phyloP scores from a whole-genome alignment of 1,140 invertebrate species.

The Patella vulgata region DNA sequence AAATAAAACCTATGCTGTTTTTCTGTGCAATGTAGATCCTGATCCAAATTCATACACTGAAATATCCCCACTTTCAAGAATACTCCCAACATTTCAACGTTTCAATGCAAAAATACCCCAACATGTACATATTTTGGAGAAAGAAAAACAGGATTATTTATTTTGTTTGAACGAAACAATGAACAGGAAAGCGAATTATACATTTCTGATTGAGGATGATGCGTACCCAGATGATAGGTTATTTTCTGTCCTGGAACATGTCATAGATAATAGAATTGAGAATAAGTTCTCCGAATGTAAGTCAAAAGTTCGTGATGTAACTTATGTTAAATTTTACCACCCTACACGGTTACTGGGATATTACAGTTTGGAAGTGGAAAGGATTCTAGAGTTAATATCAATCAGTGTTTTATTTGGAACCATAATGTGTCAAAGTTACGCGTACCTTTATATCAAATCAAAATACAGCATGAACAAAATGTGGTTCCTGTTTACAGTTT shows the following conservation, averaged over 20 bases:
- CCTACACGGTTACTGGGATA: constrained; percentile 28
- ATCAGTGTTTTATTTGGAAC: no score
- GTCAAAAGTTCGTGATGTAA: no score
- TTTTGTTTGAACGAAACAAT: constrained; percentile 49
- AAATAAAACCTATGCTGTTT: constrained; percentile 24
- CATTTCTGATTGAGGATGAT: constrained; percentile 55
- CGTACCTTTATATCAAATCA: background rate
- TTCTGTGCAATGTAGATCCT: constrained; percentile 50
- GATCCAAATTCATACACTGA: constrained; percentile 37
- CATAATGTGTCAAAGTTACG: no score
- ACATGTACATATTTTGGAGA: constrained; percentile 5
- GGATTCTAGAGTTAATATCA: constrained; percentile 8
- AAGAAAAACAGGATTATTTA: constrained; percentile 55
- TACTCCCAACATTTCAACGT: constrained; percentile 31
- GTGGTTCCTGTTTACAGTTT: constrained; percentile 34
- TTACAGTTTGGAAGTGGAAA: constrained; percentile 32
- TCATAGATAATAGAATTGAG: no score
- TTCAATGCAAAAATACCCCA: constrained; percentile 8
- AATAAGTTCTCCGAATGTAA: no score
- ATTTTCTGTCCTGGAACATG: no score
- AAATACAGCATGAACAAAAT: background rate
- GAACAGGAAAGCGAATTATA: constrained; percentile 34
- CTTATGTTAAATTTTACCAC: no score
- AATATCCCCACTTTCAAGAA: constrained; percentile 21
- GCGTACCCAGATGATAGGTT: constrained; percentile 27